Evolutionary conservation across 1,140 invertebrate species (phyloP).

Genomic region (Drosophila bocqueti): DNA sequence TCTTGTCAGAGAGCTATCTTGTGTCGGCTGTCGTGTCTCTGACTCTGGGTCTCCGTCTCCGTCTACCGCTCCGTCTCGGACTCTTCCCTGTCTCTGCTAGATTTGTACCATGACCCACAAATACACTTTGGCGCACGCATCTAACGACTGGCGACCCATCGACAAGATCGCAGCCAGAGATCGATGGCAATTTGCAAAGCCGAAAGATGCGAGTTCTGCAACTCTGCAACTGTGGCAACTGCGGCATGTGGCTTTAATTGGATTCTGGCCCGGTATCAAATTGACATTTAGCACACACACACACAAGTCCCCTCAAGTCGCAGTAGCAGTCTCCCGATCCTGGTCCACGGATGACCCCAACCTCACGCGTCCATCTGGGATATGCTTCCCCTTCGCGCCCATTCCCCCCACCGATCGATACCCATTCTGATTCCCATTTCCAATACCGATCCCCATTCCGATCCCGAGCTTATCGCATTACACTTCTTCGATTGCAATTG

Average conservation of each 20-base stretch:
- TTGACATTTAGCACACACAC: slow-evolving; percentile 79
- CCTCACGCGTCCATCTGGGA: slow-evolving; percentile 65
- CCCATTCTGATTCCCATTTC: slow-evolving; percentile 44
- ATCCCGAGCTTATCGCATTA: slow-evolving; percentile 72
- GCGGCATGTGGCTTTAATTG: slow-evolving; percentile 69
- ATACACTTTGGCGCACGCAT: slow-evolving; percentile 77
- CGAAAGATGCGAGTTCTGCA: slow-evolving; percentile 33
- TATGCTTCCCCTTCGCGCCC: not conserved
- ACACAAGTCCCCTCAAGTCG: not conserved
- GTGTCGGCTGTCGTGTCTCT: slow-evolving; percentile 64
- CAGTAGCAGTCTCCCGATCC: slow-evolving; percentile 9
- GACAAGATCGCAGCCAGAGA: slow-evolving; percentile 41
- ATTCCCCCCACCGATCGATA: slow-evolving; percentile 9
- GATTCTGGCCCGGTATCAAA: slow-evolving; percentile 75
- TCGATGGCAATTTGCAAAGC: slow-evolving; percentile 63
- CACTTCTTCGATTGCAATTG: slow-evolving; percentile 56
- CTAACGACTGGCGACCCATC: slow-evolving; percentile 52
- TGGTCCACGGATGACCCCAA: slow-evolving; percentile 60
- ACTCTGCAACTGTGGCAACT: slow-evolving; percentile 16
- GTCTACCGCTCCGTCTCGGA: not conserved
- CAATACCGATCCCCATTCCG: slow-evolving; percentile 16
- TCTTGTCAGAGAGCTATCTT: slow-evolving; percentile 70
- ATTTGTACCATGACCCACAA: slow-evolving; percentile 82
- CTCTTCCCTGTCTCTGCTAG: slow-evolving; percentile 27
- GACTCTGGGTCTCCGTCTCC: not conserved